Percentiles rank a stretch among this genome's conserved stretches.
These are phyloP conservation scores for Ia io DNA, from an alignment of 2,113 vertebrate genomes.

Conservation along the genomic window DNA sequence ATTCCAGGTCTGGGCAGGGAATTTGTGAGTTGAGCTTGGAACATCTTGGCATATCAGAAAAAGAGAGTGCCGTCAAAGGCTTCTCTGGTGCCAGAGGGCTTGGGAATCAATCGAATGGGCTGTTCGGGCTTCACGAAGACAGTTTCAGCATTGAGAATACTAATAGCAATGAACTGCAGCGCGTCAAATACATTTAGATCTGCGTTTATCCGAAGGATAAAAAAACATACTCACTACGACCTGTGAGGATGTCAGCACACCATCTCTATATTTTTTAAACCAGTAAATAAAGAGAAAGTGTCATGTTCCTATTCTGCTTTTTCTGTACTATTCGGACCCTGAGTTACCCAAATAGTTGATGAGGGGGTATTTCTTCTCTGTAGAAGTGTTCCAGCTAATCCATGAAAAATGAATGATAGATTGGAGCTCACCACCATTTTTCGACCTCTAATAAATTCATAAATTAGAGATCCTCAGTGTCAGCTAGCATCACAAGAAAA, in stretches of 20 bases:
- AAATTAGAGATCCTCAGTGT: constrained; percentile 28
- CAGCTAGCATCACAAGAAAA: constrained; percentile 18
- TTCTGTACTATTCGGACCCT: not conserved
- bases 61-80: not conserved
- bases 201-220: not conserved
- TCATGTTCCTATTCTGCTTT: not conserved
- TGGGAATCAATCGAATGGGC: not conserved
- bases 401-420: constrained; percentile 9
- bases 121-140: not conserved
- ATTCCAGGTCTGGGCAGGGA: not conserved
- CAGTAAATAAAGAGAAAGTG: not conserved
- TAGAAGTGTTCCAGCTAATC: not conserved
- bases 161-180: not conserved
- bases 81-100: not conserved
- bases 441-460: constrained; percentile 13
- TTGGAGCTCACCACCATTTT: not conserved
- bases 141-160: not conserved
- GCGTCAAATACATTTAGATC: not conserved
- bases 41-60: not conserved
- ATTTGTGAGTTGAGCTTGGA: not conserved
- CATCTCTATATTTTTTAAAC: not conserved
- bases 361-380: not conserved
- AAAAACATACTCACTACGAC: not conserved
- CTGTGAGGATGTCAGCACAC: not conserved
- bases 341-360: not conserved